Conservation (phyloP, 2,797 vertebrate genomes). For the Sternotherus odoratus region DNA sequence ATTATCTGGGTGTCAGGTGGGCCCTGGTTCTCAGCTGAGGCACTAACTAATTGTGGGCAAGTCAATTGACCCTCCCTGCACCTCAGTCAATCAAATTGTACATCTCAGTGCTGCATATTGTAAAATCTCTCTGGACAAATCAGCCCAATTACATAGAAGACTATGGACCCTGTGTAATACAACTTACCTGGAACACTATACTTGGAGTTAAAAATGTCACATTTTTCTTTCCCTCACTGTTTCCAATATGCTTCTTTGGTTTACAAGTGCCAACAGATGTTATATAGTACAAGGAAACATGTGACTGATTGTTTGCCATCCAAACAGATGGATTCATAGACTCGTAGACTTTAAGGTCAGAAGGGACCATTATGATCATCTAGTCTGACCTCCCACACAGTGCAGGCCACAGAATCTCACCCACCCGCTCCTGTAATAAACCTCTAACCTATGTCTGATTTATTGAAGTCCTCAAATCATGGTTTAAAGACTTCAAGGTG, state of each 20-base stretch:
- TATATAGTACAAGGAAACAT: not conserved
- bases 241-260: not conserved
- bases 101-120: not conserved
- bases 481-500: too few relatives aligned
- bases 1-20: not conserved
- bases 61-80: not conserved
- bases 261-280: not conserved
- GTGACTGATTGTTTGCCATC: not conserved
- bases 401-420: too few relatives aligned
- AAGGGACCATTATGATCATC: too few relatives aligned
- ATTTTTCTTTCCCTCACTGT: not conserved
- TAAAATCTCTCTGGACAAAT: not conserved
- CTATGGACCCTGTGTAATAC: not conserved
- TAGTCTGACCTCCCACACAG: too few relatives aligned
- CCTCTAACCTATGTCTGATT: too few relatives aligned
- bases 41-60: not conserved
- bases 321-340: not conserved
- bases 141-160: constrained; percentile 4
- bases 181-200: not conserved
- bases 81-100: not conserved
- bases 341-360: too few relatives aligned
- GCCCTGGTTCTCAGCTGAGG: not conserved
- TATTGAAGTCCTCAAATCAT: too few relatives aligned
- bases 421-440: too few relatives aligned
- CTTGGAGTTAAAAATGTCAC: not conserved